Conservation (phyloP, 1,140 invertebrate genomes). For the Myzus persicae region DNA sequence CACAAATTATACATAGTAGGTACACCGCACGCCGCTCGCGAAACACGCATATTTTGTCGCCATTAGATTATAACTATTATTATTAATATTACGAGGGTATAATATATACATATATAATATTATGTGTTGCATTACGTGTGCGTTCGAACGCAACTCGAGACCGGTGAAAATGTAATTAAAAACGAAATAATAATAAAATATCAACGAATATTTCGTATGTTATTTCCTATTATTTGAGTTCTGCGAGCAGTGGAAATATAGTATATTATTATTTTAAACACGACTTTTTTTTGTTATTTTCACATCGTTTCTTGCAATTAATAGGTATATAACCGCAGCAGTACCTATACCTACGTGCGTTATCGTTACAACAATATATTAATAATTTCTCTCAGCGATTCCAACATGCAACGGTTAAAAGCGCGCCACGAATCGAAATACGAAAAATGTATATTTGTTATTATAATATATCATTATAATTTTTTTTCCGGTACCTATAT, state of each 20-base stretch:
- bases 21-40: neutral
- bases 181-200: neutral
- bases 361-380: neutral
- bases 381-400: neutral
- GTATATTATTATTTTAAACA: conserved; percentile 17
- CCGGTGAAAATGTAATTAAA: conserved; percentile 22
- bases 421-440: neutral
- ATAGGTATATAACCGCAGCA: neutral
- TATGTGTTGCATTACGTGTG: neutral
- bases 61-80: conserved; percentile 22
- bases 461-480: too few species aligned
- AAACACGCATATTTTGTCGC: conserved; percentile 30
- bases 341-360: neutral
- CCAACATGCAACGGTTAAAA: neutral
- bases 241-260: neutral
- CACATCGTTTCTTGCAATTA: neutral
- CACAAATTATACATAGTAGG: neutral
- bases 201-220: conserved; percentile 6
- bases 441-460: neutral
- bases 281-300: neutral
- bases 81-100: conserved; percentile 1
- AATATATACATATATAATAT: conserved; percentile 21
- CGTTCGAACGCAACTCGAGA: neutral
- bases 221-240: neutral
- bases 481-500: neutral